phyloP scores from a whole-genome alignment of 1,140 invertebrate genomes.

The Spodoptera litura region DNA sequence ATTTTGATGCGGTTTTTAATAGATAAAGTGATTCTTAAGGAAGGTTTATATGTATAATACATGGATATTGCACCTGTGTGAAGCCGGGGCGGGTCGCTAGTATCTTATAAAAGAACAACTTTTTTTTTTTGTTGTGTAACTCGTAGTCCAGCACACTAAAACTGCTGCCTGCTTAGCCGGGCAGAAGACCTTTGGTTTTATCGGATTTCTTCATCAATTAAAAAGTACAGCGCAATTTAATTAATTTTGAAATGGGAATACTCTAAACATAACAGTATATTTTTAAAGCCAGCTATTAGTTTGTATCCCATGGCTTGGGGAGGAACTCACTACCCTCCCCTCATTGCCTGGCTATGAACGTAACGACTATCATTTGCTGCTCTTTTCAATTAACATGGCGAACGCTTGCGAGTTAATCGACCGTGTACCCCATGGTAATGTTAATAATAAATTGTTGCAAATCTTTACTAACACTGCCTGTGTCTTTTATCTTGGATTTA shows the following conservation, averaged over 20 bases:
- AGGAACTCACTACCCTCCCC: not conserved
- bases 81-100: too few species aligned
- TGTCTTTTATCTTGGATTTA: too few species aligned
- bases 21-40: too few species aligned
- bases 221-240: not conserved
- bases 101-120: too few species aligned
- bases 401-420: not conserved
- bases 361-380: conserved; percentile 1
- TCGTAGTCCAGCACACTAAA: too few species aligned
- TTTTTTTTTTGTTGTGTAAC: too few species aligned
- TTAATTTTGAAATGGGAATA: not conserved
- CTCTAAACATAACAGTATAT: not conserved
- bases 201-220: too few species aligned
- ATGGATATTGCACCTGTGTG: too few species aligned
- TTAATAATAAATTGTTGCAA: not conserved
- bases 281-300: not conserved
- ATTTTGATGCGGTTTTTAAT: too few species aligned
- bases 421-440: not conserved
- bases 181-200: too few species aligned
- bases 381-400: conserved; percentile 20
- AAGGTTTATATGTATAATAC: too few species aligned
- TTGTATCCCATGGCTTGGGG: not conserved
- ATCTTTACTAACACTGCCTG: not conserved
- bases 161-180: too few species aligned
- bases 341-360: not conserved